A percentile compares a stretch with the other conserved stretches of the same genome.
Evolutionary conservation across 2,113 vertebrate species (phyloP).

Genomic region (Sorex araneus): DNA sequence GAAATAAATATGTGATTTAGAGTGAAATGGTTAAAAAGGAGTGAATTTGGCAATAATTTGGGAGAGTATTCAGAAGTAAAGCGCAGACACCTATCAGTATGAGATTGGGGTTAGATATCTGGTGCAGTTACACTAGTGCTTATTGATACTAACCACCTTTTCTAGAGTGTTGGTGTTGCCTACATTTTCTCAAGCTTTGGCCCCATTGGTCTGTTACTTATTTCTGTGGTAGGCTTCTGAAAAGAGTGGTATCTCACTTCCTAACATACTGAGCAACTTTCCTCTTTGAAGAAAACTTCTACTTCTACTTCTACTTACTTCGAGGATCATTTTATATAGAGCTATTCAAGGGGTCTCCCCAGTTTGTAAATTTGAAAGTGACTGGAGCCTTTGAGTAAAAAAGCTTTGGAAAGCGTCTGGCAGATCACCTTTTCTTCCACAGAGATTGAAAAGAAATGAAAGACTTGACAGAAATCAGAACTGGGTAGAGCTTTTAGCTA

Average conservation of each 20-base stretch:
- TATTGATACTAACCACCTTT: background rate
- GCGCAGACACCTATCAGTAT: background rate
- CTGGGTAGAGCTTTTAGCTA: slow-evolving; percentile 22
- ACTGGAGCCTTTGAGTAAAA: slow-evolving; percentile 44
- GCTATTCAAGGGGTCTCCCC: background rate
- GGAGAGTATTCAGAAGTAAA: background rate
- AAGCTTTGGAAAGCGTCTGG: background rate
- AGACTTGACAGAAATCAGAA: slow-evolving; percentile 52
- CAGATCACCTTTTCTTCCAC: slow-evolving; percentile 22
- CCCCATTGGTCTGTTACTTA: background rate
- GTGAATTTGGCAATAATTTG: background rate
- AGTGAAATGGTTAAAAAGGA: slow-evolving; percentile 3
- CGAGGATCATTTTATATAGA: slow-evolving; percentile 25
- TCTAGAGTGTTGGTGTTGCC: background rate
- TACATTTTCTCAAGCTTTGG: background rate
- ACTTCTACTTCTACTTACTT: background rate
- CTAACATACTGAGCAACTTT: slow-evolving; percentile 15
- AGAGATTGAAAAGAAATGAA: slow-evolving; percentile 24
- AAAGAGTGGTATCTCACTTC: background rate
- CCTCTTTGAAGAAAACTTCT: slow-evolving; percentile 57
- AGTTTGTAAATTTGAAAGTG: slow-evolving; percentile 45
- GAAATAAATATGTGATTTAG: background rate
- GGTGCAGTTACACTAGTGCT: background rate
- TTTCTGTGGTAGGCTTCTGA: background rate
- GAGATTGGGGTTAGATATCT: background rate